These are phyloP conservation scores for Zapus hudsonius DNA, from an alignment of 2,113 vertebrate species.

Conservation along the genomic window DNA sequence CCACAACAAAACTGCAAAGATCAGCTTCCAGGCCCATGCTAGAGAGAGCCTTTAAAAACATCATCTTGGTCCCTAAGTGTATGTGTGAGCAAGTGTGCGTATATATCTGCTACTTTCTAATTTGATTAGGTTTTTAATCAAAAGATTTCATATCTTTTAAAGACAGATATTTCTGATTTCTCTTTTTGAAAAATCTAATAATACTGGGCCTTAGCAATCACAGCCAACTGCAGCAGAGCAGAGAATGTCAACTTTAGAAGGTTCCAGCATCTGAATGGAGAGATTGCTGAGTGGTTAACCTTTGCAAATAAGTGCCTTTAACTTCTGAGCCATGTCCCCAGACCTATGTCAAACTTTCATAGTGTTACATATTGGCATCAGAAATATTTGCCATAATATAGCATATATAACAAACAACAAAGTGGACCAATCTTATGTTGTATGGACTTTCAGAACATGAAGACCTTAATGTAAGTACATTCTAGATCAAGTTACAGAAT, in stretches of 20 bases:
- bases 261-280: background rate
- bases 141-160: background rate
- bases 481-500: background rate
- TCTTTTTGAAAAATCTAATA: slow-evolving; percentile 18
- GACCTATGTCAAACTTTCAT: background rate
- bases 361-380: slow-evolving; percentile 8
- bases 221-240: background rate
- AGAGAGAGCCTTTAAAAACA: background rate
- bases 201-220: background rate
- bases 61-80: background rate
- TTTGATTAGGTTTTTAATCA: background rate
- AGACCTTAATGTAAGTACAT: background rate
- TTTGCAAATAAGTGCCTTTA: too few relatives aligned
- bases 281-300: too few relatives aligned
- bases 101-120: background rate
- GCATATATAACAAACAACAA: background rate
- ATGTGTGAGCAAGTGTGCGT: background rate
- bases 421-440: background rate
- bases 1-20: background rate
- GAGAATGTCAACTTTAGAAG: background rate
- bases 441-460: background rate
- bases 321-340: too few relatives aligned
- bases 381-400: background rate
- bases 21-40: background rate
- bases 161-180: slow-evolving; percentile 8